A percentile compares a stretch with the other conserved stretches of the same genome.
Conservation (phyloP, 2,888 invertebrate genomes). For the Chalcis sispes region DNA sequence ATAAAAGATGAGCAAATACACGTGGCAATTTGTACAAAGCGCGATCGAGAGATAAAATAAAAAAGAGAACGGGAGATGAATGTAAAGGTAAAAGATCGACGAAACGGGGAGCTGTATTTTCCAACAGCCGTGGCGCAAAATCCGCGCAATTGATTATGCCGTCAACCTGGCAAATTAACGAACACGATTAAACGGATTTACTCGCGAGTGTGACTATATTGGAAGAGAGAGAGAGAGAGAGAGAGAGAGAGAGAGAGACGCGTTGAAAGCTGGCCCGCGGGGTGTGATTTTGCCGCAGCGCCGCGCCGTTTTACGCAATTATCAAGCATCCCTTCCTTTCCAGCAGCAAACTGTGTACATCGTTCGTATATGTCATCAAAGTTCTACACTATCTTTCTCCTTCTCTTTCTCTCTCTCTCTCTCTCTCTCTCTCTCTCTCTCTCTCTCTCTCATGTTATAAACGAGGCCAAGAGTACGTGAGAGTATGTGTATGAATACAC, state of each 20-base stretch:
- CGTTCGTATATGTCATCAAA: too few relatives aligned
- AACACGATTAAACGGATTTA: slow-evolving; percentile 10
- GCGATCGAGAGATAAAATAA: too few relatives aligned
- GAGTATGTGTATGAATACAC: too few relatives aligned
- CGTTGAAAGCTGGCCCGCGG: slow-evolving; percentile 1
- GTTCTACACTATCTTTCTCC: too few relatives aligned
- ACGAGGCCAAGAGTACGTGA: too few relatives aligned
- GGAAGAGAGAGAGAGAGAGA: background rate
- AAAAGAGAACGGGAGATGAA: too few relatives aligned
- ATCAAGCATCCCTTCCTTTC: too few relatives aligned
- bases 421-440: too few relatives aligned
- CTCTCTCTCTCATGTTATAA: too few relatives aligned
- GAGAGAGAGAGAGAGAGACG: too few relatives aligned
- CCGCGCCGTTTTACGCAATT: slow-evolving; percentile 24
- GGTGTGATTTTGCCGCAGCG: slow-evolving; percentile 5
- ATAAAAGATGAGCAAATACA: background rate
- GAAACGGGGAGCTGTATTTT: background rate
- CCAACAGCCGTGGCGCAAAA: background rate
- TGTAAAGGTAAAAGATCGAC: background rate
- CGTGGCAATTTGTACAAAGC: too few relatives aligned
- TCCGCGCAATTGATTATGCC: slow-evolving; percentile 26
- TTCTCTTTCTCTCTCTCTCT: too few relatives aligned
- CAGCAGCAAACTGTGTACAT: slow-evolving; percentile 3
- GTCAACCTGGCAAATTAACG: slow-evolving; percentile 13
- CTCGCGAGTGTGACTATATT: background rate